Percentiles rank a stretch among this genome's conserved stretches.
Conservation (phyloP, 2,888 invertebrate species). For the Helleia helle region DNA sequence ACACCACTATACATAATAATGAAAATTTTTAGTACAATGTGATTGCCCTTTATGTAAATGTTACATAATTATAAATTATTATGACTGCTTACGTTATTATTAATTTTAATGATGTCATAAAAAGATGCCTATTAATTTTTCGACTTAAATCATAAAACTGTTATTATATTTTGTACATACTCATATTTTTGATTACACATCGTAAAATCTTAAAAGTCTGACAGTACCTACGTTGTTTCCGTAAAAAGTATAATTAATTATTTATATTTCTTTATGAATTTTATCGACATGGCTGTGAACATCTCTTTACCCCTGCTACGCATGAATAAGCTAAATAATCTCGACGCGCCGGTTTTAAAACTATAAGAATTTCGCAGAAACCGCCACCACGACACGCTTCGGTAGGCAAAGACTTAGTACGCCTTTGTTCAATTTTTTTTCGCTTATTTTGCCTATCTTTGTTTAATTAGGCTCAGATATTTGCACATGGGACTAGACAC, state of each 20-base stretch:
- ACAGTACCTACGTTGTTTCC: too few species aligned
- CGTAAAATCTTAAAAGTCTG: too few species aligned
- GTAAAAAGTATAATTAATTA: too few species aligned
- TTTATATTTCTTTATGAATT: too few species aligned
- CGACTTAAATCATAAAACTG: background rate
- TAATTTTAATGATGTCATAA: slow-evolving; percentile 1
- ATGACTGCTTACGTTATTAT: background rate
- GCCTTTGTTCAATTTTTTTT: slow-evolving; percentile 24
- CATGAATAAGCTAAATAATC: slow-evolving; percentile 48
- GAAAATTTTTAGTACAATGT: slow-evolving; percentile 1
- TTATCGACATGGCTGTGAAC: slow-evolving; percentile 20
- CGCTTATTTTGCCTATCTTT: slow-evolving; percentile 28
- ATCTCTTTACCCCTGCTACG: slow-evolving; percentile 27
- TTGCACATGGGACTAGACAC: slow-evolving; percentile 15
- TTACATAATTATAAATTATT: background rate
- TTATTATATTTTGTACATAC: too few species aligned
- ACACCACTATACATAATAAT: too few species aligned
- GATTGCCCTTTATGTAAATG: too few species aligned
- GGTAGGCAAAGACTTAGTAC: slow-evolving; percentile 37
- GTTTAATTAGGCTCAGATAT: slow-evolving; percentile 28
- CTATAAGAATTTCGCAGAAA: slow-evolving; percentile 50
- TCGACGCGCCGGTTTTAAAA: slow-evolving; percentile 40
- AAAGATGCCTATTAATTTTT: background rate
- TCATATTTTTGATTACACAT: too few species aligned
- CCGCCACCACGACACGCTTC: slow-evolving; percentile 37